A percentile compares a stretch with the other conserved stretches of the same genome.
Evolutionary conservation across 2,888 invertebrate genomes (phyloP).

Genomic region (Strigamia crassipes): DNA sequence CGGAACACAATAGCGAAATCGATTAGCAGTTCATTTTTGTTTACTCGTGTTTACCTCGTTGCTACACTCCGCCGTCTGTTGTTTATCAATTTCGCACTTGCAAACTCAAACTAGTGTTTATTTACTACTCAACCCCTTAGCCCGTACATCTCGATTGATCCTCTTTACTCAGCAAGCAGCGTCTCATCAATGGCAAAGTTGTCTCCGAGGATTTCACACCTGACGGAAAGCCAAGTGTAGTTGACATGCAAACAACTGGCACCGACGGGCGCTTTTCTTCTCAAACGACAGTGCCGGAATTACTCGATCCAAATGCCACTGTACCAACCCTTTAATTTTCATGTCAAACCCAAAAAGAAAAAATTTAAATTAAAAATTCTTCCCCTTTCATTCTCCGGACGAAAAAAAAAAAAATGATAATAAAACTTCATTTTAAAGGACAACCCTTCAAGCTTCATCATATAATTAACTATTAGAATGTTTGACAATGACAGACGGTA

Average conservation of each 20-base stretch:
- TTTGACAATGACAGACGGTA: neutral
- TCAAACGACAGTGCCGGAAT: neutral
- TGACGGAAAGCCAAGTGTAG: neutral
- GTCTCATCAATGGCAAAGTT: slow-evolving; percentile 32
- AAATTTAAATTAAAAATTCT: neutral
- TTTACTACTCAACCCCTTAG: neutral
- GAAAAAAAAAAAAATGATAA: neutral
- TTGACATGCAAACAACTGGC: slow-evolving; percentile 23
- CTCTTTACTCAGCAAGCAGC: slow-evolving; percentile 10
- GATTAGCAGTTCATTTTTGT: neutral
- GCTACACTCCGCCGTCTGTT: neutral
- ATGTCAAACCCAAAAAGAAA: neutral
- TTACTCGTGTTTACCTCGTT: too few species aligned
- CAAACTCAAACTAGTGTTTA: neutral
- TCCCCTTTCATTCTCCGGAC: neutral
- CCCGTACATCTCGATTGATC: slow-evolving; percentile 16
- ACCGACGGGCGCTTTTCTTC: neutral
- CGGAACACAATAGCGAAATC: neutral
- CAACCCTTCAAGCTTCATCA: neutral
- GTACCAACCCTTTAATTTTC: neutral
- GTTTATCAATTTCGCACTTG: neutral
- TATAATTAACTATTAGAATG: neutral
- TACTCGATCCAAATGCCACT: neutral
- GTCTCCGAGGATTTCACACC: slow-evolving; percentile 6
- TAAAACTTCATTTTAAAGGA: neutral